phyloP scores from a whole-genome alignment of 2,888 invertebrate genomes.

The Drosophila eohydei region DNA sequence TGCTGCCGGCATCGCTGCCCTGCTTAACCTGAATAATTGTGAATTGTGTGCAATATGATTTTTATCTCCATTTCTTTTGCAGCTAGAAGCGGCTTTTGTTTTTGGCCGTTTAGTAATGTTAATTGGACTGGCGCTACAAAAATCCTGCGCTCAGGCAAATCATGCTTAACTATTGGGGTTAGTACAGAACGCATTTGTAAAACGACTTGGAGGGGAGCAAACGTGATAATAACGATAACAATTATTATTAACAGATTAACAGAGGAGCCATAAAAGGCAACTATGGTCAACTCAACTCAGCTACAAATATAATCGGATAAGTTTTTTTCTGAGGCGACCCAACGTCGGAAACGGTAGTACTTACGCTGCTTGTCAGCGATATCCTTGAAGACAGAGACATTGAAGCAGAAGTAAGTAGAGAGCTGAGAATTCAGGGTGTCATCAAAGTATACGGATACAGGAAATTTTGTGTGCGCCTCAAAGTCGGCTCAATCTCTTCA shows the following conservation, averaged over 20 bases:
- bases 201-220: slow-evolving; percentile 5
- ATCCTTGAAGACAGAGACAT: slow-evolving; percentile 78
- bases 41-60: slow-evolving; percentile 60
- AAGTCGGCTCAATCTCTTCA: slow-evolving; percentile 67
- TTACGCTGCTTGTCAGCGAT: slow-evolving; percentile 64
- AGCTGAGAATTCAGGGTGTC: slow-evolving; percentile 46
- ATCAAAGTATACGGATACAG: slow-evolving; percentile 54
- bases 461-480: slow-evolving; percentile 31
- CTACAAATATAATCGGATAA: slow-evolving; percentile 62
- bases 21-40: slow-evolving; percentile 78
- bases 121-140: slow-evolving; percentile 52
- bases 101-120: slow-evolving; percentile 56
- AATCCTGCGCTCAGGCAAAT: slow-evolving; percentile 44
- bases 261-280: slow-evolving; percentile 36
- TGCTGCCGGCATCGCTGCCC: slow-evolving; percentile 52
- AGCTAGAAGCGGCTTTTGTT: slow-evolving; percentile 43
- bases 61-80: slow-evolving; percentile 31
- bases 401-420: slow-evolving; percentile 42
- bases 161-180: slow-evolving; percentile 58
- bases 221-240: slow-evolving; percentile 40
- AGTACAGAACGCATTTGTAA: slow-evolving; percentile 55
- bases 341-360: slow-evolving; percentile 61
- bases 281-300: slow-evolving; percentile 55
- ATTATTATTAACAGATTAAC: slow-evolving; percentile 54
- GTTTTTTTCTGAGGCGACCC: slow-evolving; percentile 29